Evolutionary conservation across 2,888 invertebrate genomes (phyloP).

Genomic region (Mythimna albipuncta): DNA sequence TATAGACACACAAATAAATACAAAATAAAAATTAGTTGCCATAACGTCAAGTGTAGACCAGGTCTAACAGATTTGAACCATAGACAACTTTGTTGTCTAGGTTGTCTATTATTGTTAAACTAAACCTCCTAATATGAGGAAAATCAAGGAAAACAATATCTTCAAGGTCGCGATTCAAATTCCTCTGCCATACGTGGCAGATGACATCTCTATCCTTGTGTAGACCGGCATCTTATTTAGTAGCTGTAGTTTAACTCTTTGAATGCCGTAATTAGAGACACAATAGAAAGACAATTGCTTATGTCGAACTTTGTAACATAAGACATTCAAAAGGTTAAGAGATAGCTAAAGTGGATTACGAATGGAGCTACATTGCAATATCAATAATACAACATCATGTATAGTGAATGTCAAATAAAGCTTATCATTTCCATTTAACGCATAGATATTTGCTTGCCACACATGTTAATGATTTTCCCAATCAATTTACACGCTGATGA

Average conservation of each 20-base stretch:
- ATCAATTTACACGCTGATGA: constrained; percentile 35
- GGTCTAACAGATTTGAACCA: too few species aligned
- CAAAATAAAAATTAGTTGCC: too few species aligned
- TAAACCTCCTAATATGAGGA: background rate
- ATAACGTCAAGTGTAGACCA: too few species aligned
- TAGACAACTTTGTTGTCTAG: too few species aligned
- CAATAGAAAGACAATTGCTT: too few species aligned
- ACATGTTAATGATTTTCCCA: constrained; percentile 25
- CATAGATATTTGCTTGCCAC: constrained; percentile 27
- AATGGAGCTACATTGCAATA: background rate
- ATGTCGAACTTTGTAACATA: too few species aligned
- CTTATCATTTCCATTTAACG: constrained; percentile 26
- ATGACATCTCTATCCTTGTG: background rate
- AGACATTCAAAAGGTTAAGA: too few species aligned
- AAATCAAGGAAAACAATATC: background rate
- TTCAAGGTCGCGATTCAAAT: background rate
- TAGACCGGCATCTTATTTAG: background rate
- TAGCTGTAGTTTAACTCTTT: background rate
- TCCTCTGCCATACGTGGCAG: background rate
- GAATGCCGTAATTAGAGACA: too few species aligned
- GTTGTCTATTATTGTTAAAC: too few species aligned
- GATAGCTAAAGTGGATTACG: background rate
- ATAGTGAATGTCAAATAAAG: background rate
- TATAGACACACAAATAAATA: too few species aligned
- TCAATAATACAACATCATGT: background rate